Evolutionary conservation across 2,113 vertebrate species (phyloP), one percentile per base, ranked within the genome.

Genomic region (Hymenochirus boettgeri): DNA sequence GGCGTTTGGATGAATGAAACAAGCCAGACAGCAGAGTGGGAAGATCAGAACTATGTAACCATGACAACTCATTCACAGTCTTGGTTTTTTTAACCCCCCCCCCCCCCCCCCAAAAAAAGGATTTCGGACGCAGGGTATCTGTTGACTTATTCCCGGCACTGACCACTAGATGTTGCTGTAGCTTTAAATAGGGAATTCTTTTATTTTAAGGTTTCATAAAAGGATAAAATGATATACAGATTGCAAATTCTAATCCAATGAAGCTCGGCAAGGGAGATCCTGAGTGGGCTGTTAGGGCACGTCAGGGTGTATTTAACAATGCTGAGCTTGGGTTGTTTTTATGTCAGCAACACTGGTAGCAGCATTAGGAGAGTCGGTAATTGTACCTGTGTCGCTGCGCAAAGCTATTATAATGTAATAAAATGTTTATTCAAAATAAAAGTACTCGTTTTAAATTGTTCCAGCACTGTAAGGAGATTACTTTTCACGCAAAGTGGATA

Each of bases 141-240:
- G 52, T 7, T 33, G 62, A 22, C 12, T 21, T 29, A 23, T 51
- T 66, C 29, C 45, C 11, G 15, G 42, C 24, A 21, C 31, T 26
- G 55, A 58, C 55, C 63, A 66, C 63, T 66, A 66, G 63, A 66
- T 31, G 63, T 29, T 66, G 63, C 63, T 66, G 55, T 24, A 58
- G 53, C 18, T 55, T 58, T n/a, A n/a, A n/a, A n/a, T n/a, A n/a
- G n/a, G n/a, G n/a, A n/a, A n/a, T n/a, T n/a, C n/a, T n/a, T n/a
- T n/a, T n/a, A n/a, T 35, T 35, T 35, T 2, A 35, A 3, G 2
- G 33, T 3, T 35, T 35, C 4, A 13, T n/a, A n/a, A 37, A 57
- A 18, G 7, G 2, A 26, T 37, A 48, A 25, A 48, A n/a, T 31
- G 31, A 21, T 33, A 8, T 18, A 31, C 46, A 17, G 46, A 29